Evolutionary conservation across 2,888 invertebrate species (phyloP).

Genomic region (Hypomecis atomaria): DNA sequence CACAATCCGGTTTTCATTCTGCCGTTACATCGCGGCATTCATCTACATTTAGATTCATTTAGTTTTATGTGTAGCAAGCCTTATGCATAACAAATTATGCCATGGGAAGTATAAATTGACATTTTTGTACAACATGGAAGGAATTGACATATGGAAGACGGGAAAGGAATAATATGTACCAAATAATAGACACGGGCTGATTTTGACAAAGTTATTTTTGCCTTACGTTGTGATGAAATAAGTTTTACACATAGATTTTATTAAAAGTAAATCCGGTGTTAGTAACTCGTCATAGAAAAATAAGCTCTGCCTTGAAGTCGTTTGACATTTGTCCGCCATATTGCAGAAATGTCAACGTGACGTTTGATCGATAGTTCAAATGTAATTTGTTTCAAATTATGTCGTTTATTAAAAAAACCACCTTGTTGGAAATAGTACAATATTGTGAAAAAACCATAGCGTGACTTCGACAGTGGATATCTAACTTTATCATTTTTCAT

Average conservation of each 20-base stretch:
- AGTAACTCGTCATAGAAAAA: not conserved
- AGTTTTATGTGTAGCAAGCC: not conserved
- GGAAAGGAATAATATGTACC: slow-evolving; percentile 62
- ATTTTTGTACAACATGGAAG: slow-evolving; percentile 80
- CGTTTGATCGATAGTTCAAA: no score
- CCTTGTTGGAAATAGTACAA: no score
- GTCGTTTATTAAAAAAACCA: no score
- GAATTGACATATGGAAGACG: slow-evolving; percentile 83
- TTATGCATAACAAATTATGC: slow-evolving; percentile 39
- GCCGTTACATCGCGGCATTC: no score
- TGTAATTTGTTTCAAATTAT: no score
- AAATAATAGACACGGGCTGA: slow-evolving; percentile 43
- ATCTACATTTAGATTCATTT: not conserved
- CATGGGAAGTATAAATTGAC: slow-evolving; percentile 77
- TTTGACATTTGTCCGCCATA: no score
- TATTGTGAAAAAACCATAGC: no score
- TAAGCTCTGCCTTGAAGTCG: not conserved
- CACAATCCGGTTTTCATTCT: no score
- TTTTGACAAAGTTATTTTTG: slow-evolving; percentile 19
- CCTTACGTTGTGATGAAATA: slow-evolving; percentile 2
- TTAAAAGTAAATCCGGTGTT: not conserved
- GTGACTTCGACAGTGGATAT: no score
- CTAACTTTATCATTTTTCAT: no score
- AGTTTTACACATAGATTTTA: not conserved
- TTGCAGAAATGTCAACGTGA: no score